Base-by-base conservation (phyloP, 92 coral and sea anemone genomes). In the Montipora capitata region DNA sequence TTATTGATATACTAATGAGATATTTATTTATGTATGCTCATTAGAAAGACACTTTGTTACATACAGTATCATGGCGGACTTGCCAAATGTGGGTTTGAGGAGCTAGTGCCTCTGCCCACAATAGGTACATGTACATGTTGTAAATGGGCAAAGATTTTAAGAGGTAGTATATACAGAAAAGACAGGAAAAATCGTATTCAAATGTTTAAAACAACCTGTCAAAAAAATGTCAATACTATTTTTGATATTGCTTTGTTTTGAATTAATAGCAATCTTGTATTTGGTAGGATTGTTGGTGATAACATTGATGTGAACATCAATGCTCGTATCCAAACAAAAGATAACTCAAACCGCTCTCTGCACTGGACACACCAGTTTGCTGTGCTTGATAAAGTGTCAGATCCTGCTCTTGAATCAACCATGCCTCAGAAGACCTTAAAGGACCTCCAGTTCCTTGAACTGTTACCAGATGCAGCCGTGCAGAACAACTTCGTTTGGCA, bases 351-450 rank as follows among this genome's bases (percentile, higher is more conserved):
- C 63, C 74, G 72, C 4, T 88, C 90, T 2, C 66, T 91, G 40
- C 94, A 91, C 68, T 87, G 94, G 95, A 88, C 95, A 3, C 95
- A 92, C 54, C 95, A 92, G 83, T 92, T 38, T 79, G 92, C 89
- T 15, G 38, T 88, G 12, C 35, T 72, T 15, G 85, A 68, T 9
- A 77, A 63, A 67, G 91, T 67, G 40, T 38, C 72, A 5, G 81
- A 83, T n/a, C 86, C 95, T 45, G 3, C 18, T 61, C 74, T 72
- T 3, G 92, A 92, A 9, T 39, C 72, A 12, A 5, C 44, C 3
- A 44, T 11, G 67, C 76, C 11, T 84, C 66, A 74, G 7, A 89
- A 89, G 52, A 40, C 65, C 56, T 44, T 76, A 8, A 41, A 42
- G 18, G 77, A 78, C 72, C 76, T 88, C 2, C 91, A 93, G 88